Conservation (phyloP, 2,797 vertebrate species). For the Gallinago stenura region DNA sequence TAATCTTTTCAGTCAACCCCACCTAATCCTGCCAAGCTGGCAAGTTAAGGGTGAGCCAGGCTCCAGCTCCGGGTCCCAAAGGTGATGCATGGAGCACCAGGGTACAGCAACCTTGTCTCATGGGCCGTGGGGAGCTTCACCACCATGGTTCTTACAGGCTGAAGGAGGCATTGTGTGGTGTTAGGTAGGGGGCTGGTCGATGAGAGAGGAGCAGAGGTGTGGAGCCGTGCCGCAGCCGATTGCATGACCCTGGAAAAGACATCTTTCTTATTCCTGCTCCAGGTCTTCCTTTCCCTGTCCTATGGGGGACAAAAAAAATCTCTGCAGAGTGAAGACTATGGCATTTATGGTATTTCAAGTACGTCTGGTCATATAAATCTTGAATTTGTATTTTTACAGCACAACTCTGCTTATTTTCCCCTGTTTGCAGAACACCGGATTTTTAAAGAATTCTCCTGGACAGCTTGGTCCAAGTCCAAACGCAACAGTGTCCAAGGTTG, state of each 20-base stretch:
- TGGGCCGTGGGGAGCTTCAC: background rate
- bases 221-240: rapidly evolving
- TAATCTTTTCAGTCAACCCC: slow-evolving; percentile 4
- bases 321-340: background rate
- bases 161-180: background rate
- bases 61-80: background rate
- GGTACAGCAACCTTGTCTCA: background rate
- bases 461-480: background rate
- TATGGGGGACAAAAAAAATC: background rate
- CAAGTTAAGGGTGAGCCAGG: background rate
- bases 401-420: background rate
- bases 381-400: background rate
- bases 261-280: background rate
- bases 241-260: background rate
- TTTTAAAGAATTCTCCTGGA: background rate
- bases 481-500: background rate
- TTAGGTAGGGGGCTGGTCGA: background rate
- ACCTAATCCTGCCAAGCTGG: background rate
- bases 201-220: background rate
- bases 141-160: background rate
- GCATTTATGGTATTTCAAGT: background rate
- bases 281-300: background rate
- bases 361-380: background rate
- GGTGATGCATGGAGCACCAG: background rate
- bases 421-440: background rate